Conservation (phyloP, 2,113 vertebrate species). For the Rhagologus leucostigma region DNA sequence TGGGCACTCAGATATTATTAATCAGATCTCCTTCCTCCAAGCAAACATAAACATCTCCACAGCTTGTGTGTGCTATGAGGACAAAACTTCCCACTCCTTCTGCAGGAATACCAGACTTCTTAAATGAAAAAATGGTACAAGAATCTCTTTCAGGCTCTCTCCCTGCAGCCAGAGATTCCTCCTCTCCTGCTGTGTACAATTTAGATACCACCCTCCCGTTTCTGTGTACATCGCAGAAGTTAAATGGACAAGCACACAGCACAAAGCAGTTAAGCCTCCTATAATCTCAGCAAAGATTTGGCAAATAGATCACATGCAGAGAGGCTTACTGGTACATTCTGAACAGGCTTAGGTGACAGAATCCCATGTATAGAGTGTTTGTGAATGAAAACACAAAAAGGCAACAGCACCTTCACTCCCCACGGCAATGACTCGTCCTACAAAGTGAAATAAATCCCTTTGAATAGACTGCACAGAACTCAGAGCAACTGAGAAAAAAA, state of each 20-base stretch:
- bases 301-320: not conserved
- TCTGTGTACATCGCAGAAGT: not conserved
- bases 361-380: not conserved
- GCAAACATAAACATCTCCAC: not conserved
- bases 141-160: not conserved
- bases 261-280: not conserved
- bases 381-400: not conserved
- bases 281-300: conserved; percentile 2
- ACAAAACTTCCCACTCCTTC: not conserved
- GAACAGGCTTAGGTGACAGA: not conserved
- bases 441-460: not conserved
- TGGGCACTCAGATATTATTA: not conserved
- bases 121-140: not conserved
- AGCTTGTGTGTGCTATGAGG: not conserved
- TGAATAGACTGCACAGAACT: not conserved
- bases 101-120: not conserved
- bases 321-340: not conserved
- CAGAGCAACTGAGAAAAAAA: not conserved
- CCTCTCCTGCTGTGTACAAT: not conserved
- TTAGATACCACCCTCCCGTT: not conserved
- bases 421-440: not conserved
- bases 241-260: not conserved
- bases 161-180: not conserved
- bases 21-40: not conserved
- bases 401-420: not conserved